These are phyloP conservation scores for Calycopis cecrops DNA, from an alignment of 1,140 invertebrate genomes.

Conservation along the genomic window DNA sequence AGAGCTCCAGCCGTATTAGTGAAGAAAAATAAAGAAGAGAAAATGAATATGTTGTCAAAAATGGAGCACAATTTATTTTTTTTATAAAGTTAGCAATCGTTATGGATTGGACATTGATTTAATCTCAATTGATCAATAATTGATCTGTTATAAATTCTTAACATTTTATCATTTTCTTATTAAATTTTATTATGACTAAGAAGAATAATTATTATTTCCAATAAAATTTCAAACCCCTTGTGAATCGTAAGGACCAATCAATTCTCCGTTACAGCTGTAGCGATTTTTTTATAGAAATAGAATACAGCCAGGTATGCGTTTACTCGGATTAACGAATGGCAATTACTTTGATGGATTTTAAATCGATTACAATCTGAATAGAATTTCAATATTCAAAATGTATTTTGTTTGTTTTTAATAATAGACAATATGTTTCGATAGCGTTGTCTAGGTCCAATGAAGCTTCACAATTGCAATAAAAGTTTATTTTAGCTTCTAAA, in stretches of 20 bases:
- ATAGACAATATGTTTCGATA: background rate
- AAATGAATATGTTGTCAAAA: no score
- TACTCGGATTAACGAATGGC: slow-evolving; percentile 3
- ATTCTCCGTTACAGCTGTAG: background rate
- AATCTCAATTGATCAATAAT: no score
- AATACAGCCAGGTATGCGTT: background rate
- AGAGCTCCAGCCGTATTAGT: no score
- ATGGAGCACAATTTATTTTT: no score
- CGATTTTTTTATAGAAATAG: background rate
- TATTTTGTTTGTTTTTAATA: slow-evolving; percentile 1
- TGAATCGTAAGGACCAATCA: background rate
- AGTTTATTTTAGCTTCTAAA: no score
- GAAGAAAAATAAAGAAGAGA: no score
- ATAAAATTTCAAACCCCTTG: background rate
- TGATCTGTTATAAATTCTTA: no score
- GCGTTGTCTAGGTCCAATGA: background rate
- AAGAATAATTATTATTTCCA: slow-evolving; percentile 5
- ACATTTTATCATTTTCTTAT: background rate
- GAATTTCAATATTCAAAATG: slow-evolving; percentile 2
- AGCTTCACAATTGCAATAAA: no score
- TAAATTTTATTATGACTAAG: background rate
- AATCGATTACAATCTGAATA: slow-evolving; percentile 1
- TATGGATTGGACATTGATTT: no score
- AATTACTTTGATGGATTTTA: slow-evolving; percentile 2
- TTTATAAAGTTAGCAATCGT: no score